These are phyloP conservation scores for Malurus leucopterus DNA, from an alignment of 2,797 vertebrate species.

Conservation along the genomic window DNA sequence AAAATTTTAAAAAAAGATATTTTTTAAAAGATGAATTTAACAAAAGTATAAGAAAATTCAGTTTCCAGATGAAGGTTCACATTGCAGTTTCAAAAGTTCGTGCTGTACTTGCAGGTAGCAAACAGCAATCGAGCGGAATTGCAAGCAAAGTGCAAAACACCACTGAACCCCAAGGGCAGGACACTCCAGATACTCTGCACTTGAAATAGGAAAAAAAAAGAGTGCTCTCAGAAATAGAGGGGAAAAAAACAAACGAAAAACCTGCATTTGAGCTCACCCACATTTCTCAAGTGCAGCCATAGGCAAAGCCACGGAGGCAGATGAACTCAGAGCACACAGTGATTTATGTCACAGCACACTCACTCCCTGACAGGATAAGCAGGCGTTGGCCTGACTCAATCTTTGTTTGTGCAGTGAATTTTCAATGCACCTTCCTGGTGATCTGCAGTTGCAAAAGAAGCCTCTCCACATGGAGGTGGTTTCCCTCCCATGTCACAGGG, in stretches of 20 bases:
- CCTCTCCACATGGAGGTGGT: not conserved
- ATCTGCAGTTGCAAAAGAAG: not conserved
- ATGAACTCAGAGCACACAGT: accelerated
- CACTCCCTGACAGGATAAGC: not conserved
- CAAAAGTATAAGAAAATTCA: not conserved
- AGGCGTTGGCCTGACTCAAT: not conserved
- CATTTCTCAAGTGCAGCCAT: not conserved
- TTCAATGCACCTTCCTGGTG: not conserved
- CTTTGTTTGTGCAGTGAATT: not conserved
- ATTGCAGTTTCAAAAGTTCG: not conserved
- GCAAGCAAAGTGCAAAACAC: not conserved
- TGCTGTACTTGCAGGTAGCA: not conserved
- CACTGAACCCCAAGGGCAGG: not conserved
- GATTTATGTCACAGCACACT: not conserved
- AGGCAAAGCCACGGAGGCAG: not conserved
- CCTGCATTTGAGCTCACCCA: not conserved
- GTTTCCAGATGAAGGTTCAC: not conserved
- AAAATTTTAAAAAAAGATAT: not conserved
- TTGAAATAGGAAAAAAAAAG: not conserved
- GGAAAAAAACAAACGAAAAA: not conserved
- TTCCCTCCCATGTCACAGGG: not conserved
- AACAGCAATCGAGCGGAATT: accelerated
- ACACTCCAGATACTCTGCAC: accelerated
- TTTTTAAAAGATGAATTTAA: not conserved
- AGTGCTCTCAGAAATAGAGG: not conserved